phyloP scores from a whole-genome alignment of 2,797 vertebrate genomes.

The Cyprinella venusta region DNA sequence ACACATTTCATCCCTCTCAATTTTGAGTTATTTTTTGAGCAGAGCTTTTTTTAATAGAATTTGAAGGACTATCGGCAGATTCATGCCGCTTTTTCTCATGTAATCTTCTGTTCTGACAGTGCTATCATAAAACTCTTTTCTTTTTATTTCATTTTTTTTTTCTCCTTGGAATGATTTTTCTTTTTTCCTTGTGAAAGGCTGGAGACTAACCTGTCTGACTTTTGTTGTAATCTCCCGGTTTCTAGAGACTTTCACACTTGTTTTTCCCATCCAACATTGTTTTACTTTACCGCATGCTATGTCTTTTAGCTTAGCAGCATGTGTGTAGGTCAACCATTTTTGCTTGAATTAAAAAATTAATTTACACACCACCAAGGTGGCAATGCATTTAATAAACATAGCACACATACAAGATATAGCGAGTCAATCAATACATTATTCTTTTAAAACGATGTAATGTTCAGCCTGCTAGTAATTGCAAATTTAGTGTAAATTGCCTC shows the following conservation, averaged over 20 bases:
- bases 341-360: conserved; percentile 37
- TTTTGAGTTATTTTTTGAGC: conserved; percentile 69
- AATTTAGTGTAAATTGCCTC: conserved; percentile 67
- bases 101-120: conserved; percentile 72
- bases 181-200: conserved; percentile 62
- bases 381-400: conserved; percentile 56
- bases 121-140: conserved; percentile 66
- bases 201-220: conserved; percentile 60
- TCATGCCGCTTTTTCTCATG: conserved; percentile 58
- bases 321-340: conserved; percentile 3
- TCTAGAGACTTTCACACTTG: background rate
- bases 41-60: conserved; percentile 72
- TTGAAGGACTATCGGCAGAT: conserved; percentile 70
- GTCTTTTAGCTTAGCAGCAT: background rate
- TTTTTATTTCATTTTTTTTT: conserved; percentile 61
- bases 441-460: conserved; percentile 57
- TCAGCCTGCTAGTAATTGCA: conserved; percentile 65
- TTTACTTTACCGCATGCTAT: background rate
- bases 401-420: conserved; percentile 25
- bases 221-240: conserved; percentile 63
- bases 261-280: background rate
- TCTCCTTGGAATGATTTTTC: conserved; percentile 69
- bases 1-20: conserved; percentile 31
- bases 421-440: conserved; percentile 52
- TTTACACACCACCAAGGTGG: conserved; percentile 35